Percentiles rank a stretch among this genome's conserved stretches.
Evolutionary conservation across 2,797 vertebrate species (phyloP).

Genomic region (Semotilus atromaculatus): DNA sequence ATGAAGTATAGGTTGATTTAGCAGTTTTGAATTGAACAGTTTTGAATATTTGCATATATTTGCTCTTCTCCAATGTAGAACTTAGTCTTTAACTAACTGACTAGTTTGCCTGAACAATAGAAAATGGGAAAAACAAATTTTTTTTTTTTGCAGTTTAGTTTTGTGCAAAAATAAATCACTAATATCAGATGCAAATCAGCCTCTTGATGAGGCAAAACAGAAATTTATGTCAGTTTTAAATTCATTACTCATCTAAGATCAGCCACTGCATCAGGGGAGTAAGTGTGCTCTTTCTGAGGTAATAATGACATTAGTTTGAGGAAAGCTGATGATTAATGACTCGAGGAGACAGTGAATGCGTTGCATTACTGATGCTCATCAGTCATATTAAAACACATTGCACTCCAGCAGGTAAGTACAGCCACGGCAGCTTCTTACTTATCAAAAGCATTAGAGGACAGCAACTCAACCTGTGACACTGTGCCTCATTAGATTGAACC

Average conservation of each 20-base stretch:
- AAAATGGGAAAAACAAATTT: neutral
- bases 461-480: constrained; percentile 28
- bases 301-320: constrained; percentile 13
- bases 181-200: neutral
- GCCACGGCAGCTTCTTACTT: constrained; percentile 29
- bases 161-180: neutral
- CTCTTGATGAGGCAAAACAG: neutral
- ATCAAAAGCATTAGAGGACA: constrained; percentile 40
- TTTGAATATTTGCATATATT: too few relatives aligned
- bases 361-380: neutral
- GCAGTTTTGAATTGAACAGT: neutral
- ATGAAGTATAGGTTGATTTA: neutral
- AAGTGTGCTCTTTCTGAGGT: neutral
- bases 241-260: neutral
- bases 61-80: too few relatives aligned
- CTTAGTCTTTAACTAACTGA: neutral
- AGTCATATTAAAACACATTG: constrained; percentile 43
- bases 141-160: neutral
- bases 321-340: constrained; percentile 19
- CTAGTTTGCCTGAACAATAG: neutral
- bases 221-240: neutral
- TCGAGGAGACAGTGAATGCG: neutral
- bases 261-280: neutral
- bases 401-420: neutral
- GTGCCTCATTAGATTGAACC: constrained; percentile 16